These are phyloP conservation scores for Hoplostethus atlanticus DNA, from an alignment of 2,797 vertebrate genomes.

Conservation along the genomic window DNA sequence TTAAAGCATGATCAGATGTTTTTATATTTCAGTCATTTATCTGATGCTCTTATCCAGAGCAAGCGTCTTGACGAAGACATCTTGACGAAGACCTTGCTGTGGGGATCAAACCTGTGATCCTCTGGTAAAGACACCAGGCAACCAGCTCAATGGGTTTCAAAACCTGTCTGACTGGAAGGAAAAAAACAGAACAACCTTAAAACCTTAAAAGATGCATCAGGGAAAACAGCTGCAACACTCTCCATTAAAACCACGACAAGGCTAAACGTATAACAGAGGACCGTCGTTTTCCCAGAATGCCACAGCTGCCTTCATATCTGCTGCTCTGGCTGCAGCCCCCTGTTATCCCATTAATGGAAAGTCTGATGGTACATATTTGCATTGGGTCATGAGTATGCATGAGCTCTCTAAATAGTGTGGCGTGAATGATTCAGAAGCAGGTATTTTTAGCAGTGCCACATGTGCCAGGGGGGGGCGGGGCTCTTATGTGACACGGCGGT, in stretches of 20 bases:
- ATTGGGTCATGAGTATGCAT: constrained; percentile 64
- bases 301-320: constrained; percentile 6
- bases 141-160: no score
- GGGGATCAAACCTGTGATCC: no score
- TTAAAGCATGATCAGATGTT: no score
- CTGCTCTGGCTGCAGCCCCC: constrained; percentile 2
- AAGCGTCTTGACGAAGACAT: no score
- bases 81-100: no score
- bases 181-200: constrained; percentile 1
- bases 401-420: constrained; percentile 63
- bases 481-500: constrained; percentile 43
- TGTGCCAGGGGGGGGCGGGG: constrained; percentile 14
- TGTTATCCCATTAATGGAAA: constrained; percentile 21
- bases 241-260: constrained; percentile 7
- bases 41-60: no score
- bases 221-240: constrained; percentile 5
- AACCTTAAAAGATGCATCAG: constrained; percentile 35
- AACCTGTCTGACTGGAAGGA: no score
- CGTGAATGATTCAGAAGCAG: constrained; percentile 66
- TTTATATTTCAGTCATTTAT: no score
- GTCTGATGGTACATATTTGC: constrained; percentile 52
- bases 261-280: constrained; percentile 20
- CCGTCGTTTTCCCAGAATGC: constrained; percentile 13
- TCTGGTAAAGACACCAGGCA: no score
- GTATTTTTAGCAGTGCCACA: constrained; percentile 68